Base-by-base conservation (phyloP, 2,888 invertebrate genomes). In the Epirrhoe tristata region DNA sequence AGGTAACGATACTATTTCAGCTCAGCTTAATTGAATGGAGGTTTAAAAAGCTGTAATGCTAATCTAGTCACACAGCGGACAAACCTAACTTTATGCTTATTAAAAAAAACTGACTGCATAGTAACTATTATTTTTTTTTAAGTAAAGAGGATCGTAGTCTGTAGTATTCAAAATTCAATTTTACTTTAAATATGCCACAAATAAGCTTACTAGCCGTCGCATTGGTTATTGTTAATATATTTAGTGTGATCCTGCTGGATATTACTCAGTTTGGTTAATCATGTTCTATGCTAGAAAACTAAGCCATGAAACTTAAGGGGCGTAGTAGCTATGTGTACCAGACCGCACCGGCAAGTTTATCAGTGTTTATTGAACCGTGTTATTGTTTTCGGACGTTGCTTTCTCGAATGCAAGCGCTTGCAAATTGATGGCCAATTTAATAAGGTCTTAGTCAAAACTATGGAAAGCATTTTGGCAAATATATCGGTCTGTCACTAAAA, bases 311-410 rank as follows among this genome's bases (percentile, higher is more conserved):
- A 16, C 73, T 67, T 67, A 73, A 73, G 72, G 73, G 72, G 74
- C 70, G 66, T 72, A 72, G 16, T 32, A 75, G 77, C 81, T 82
- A 82, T 82, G 81, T 82, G 81, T 84, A 85, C 81, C 82, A 84
- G 83, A 84, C 81, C 85, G 87, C 76, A 74, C 80, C 75, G 76
- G 77, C 76, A 80, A 86, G 86, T 87, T 88, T 84, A 90, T 87
- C 87, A 88, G 84, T 81, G 88, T 85, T 83, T 83, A 88, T 74
- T 86, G 85, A 79, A 85, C 81, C 91, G 87, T 87, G 88, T 83
- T 83, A 91, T 90, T 90, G 90, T 88, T 90, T 89, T 85, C 84
- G 80, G 82, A 81, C 86, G 81, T 79, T 77, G 81, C 80, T 74
- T 80, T 77, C 71, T 73, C 77, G 80, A 80, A 82, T 80, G 79